A percentile compares a stretch with the other conserved stretches of the same genome.
These are phyloP conservation scores for Sphenopsis melanotis DNA, from an alignment of 2,797 vertebrate genomes.

Conservation along the genomic window DNA sequence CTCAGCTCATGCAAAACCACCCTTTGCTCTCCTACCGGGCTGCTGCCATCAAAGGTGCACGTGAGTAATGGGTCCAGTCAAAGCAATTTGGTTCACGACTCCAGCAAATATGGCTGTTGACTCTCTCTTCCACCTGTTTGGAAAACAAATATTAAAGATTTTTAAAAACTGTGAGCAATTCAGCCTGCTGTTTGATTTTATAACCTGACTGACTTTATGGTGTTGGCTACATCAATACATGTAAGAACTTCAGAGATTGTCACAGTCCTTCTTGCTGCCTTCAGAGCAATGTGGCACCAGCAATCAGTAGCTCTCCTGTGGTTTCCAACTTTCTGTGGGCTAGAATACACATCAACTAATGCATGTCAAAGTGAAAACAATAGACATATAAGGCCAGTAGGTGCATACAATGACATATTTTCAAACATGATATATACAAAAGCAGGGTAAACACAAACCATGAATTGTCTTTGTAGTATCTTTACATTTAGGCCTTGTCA, in stretches of 20 bases:
- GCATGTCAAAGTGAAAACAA: neutral
- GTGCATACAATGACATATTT: neutral
- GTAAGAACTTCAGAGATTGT: neutral
- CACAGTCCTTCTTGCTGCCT: neutral
- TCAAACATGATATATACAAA: neutral
- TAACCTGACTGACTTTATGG: neutral
- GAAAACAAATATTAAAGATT: constrained; percentile 34
- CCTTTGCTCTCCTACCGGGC: constrained; percentile 62
- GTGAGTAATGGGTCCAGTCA: constrained; percentile 61
- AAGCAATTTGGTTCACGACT: constrained; percentile 69
- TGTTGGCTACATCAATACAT: neutral
- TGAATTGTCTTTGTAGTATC: neutral
- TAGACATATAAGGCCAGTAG: neutral
- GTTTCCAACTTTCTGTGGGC: neutral
- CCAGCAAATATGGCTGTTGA: constrained; percentile 66
- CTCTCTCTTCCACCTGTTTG: constrained; percentile 66
- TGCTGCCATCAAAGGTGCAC: constrained; percentile 44
- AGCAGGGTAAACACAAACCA: neutral
- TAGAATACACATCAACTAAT: neutral
- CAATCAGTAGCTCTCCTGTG: neutral
- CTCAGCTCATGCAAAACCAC: neutral
- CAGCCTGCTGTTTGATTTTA: neutral
- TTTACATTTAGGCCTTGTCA: neutral
- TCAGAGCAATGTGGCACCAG: neutral
- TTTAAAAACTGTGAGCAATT: neutral